A percentile compares a stretch with the other conserved stretches of the same genome.
These are phyloP conservation scores for Drosophila acutilabella DNA, from an alignment of 2,888 invertebrate species.

Conservation along the genomic window DNA sequence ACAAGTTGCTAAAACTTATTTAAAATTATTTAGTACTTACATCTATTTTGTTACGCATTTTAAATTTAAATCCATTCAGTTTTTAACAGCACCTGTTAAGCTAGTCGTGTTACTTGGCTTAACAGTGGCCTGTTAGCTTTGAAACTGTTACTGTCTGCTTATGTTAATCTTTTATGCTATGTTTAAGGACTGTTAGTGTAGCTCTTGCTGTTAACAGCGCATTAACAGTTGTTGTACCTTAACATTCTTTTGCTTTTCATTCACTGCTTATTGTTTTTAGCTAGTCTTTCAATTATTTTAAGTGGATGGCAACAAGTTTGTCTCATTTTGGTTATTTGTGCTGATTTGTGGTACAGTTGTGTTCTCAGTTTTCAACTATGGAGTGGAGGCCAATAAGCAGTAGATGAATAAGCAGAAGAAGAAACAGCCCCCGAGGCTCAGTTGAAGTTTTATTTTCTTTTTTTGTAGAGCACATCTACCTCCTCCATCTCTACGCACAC, in stretches of 20 bases:
- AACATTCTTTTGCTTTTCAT: neutral
- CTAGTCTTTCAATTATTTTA: conserved; percentile 74
- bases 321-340: conserved; percentile 34
- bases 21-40: too few species aligned
- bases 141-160: neutral
- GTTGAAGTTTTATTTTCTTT: conserved; percentile 59
- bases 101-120: neutral
- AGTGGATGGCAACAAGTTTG: conserved; percentile 73
- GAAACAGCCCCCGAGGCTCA: conserved; percentile 61
- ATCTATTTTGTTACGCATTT: too few species aligned
- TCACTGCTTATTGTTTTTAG: neutral
- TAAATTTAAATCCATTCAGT: neutral
- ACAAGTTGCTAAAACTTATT: too few species aligned
- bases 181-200: neutral
- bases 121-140: neutral
- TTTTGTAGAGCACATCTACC: conserved; percentile 32
- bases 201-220: conserved; percentile 1
- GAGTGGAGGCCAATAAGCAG: conserved; percentile 42
- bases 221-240: neutral
- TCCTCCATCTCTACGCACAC: conserved; percentile 22
- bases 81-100: neutral
- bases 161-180: neutral
- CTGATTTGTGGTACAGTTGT: conserved; percentile 60
- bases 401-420: conserved; percentile 16
- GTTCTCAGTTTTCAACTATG: conserved; percentile 43